Conservation (phyloP, 2,888 invertebrate genomes). For the Neoitamus cyanurus region DNA sequence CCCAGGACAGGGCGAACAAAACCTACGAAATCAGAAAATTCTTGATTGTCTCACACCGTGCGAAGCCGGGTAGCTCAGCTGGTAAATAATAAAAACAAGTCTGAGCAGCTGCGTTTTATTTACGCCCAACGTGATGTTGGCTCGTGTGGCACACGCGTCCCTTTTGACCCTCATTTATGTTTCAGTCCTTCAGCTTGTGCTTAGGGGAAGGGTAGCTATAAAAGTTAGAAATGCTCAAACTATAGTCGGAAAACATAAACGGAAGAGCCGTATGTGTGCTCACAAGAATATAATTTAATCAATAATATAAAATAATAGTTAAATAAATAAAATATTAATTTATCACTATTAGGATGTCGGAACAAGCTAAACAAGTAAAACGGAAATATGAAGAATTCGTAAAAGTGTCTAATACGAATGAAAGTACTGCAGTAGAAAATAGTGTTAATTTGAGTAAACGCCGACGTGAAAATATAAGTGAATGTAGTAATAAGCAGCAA, state of each 20-base stretch:
- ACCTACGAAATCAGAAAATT: no score
- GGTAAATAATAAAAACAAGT: no score
- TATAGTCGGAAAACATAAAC: background rate
- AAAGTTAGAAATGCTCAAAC: background rate
- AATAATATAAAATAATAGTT: no score
- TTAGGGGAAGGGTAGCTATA: background rate
- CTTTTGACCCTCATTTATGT: background rate
- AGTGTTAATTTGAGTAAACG: background rate
- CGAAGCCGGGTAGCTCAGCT: no score
- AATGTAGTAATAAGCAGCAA: background rate
- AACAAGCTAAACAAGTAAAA: background rate
- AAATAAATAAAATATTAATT: background rate
- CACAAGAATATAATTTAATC: background rate
- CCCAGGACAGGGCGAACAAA: no score
- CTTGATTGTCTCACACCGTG: no score
- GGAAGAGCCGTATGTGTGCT: background rate
- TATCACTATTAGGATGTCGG: background rate
- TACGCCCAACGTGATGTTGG: background rate
- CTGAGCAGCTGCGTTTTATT: background rate
- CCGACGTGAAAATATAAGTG: background rate
- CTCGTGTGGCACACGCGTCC: background rate
- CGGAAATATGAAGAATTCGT: background rate
- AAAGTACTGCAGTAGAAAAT: background rate
- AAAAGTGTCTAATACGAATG: background rate
- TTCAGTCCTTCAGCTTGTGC: background rate